A percentile compares a stretch with the other conserved stretches of the same genome.
phyloP scores from a whole-genome alignment of 2,797 vertebrate genomes.

The Psittacula derbiana region DNA sequence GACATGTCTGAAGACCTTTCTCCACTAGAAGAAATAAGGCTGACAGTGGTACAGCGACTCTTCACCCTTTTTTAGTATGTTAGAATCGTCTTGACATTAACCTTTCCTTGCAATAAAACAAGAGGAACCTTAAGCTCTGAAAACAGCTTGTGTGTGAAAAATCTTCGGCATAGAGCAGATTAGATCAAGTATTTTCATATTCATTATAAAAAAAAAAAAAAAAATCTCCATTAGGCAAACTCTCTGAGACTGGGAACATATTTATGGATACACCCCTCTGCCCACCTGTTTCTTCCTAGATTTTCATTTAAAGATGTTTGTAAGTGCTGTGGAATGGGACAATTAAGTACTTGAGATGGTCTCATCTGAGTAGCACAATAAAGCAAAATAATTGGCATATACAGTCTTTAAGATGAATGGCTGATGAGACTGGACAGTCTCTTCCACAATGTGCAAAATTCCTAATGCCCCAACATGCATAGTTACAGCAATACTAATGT shows the following conservation, averaged over 20 bases:
- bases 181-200: background rate
- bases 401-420: background rate
- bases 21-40: background rate
- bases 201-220: background rate
- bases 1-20: background rate
- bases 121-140: background rate
- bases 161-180: background rate
- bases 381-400: background rate
- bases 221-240: background rate
- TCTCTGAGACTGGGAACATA: background rate
- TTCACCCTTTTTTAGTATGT: background rate
- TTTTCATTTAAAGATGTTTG: background rate
- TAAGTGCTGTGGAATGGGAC: background rate
- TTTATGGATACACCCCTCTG: background rate
- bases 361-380: background rate
- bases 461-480: background rate
- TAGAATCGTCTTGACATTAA: background rate
- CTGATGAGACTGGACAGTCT: background rate
- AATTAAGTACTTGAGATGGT: background rate
- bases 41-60: background rate
- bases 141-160: background rate
- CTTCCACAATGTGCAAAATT: background rate
- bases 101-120: background rate
- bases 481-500: background rate
- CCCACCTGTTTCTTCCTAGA: background rate